phyloP scores from a whole-genome alignment of 1,140 invertebrate genomes.

The Phymorhynchus buccinoides region DNA sequence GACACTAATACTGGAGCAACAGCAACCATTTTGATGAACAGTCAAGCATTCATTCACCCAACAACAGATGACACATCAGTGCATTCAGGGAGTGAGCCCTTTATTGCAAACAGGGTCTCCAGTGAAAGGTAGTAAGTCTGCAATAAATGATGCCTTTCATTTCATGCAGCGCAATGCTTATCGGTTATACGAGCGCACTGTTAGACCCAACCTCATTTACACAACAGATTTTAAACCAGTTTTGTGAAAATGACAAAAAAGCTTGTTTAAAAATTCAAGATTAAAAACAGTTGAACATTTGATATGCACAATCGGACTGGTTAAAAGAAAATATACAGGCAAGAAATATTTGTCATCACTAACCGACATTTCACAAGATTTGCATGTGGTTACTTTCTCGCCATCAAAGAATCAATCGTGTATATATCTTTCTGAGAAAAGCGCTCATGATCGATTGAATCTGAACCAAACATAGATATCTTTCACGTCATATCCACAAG shows the following conservation, averaged over 20 bases:
- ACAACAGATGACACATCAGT: not conserved
- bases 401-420: too few relatives aligned
- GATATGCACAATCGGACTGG: not conserved
- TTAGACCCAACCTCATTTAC: not conserved
- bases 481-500: too few relatives aligned
- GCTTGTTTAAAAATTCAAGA: not conserved
- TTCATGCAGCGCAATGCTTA: not conserved
- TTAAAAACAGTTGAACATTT: not conserved
- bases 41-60: not conserved
- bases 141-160: not conserved
- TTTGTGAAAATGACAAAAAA: not conserved
- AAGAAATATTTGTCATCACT: not conserved
- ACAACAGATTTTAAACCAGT: not conserved
- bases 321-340: not conserved
- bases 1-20: not conserved
- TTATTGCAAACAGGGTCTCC: conserved; percentile 14
- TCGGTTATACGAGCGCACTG: not conserved
- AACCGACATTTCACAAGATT: not conserved
- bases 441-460: too few relatives aligned
- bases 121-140: not conserved
- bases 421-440: too few relatives aligned
- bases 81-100: not conserved
- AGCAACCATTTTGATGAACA: not conserved
- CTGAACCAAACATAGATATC: too few relatives aligned
- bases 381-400: too few relatives aligned